Conservation (phyloP, 1,140 invertebrate species). For the Homarus americanus region DNA sequence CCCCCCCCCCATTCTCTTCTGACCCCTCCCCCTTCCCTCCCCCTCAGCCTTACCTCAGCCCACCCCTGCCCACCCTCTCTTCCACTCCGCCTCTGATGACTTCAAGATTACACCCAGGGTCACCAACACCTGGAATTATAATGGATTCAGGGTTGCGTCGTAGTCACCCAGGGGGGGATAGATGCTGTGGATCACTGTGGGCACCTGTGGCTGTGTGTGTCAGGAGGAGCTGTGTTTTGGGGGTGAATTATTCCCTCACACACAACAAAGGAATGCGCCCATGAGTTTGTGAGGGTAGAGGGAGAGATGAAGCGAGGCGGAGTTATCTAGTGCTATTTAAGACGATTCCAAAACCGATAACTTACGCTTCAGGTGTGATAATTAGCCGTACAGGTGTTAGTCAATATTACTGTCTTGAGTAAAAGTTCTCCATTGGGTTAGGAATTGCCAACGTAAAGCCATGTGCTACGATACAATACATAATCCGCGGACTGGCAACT, state of each 20-base stretch:
- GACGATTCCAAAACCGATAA: not conserved
- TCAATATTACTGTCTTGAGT: not conserved
- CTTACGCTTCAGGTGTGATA: not conserved
- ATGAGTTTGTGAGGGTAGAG: slow-evolving; percentile 38
- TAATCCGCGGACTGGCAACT: slow-evolving; percentile 3
- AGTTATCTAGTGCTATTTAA: slow-evolving; percentile 26
- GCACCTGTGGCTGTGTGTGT: not conserved
- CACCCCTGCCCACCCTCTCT: not conserved
- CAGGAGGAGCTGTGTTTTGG: slow-evolving; percentile 6
- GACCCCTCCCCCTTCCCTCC: not conserved
- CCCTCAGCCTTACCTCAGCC: not conserved
- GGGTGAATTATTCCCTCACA: slow-evolving; percentile 18
- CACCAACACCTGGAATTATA: not conserved
- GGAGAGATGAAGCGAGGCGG: slow-evolving; percentile 37
- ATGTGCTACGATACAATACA: not conserved
- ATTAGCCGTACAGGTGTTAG: not conserved
- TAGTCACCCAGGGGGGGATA: not conserved
- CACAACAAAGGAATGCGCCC: slow-evolving; percentile 59
- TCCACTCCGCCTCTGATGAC: not conserved
- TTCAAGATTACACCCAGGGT: not conserved
- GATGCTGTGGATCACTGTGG: not conserved
- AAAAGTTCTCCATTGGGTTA: not conserved
- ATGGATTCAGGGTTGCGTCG: not conserved
- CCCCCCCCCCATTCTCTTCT: not conserved
- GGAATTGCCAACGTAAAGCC: not conserved